Evolutionary conservation across 2,888 invertebrate genomes (phyloP).

Genomic region (Erannis defoliaria): DNA sequence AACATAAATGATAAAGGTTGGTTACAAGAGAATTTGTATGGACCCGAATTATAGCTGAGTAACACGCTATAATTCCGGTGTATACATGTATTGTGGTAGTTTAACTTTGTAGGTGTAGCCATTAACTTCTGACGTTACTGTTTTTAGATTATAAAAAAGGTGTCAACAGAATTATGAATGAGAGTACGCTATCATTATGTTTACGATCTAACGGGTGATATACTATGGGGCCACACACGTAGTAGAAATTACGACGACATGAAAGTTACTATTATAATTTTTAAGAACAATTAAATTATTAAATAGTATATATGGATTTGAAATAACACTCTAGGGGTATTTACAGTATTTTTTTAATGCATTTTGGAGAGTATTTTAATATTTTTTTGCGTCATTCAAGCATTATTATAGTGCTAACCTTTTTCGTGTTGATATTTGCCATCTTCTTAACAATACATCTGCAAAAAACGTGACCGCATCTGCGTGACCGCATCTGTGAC

Average conservation of each 20-base stretch:
- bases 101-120: conserved; percentile 16
- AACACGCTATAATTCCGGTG: conserved; percentile 2
- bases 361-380: too few relatives aligned
- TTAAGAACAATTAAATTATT: conserved; percentile 30
- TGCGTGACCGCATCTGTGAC: too few relatives aligned
- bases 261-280: conserved; percentile 42
- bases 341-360: too few relatives aligned
- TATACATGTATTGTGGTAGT: conserved; percentile 1
- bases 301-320: neutral
- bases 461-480: too few relatives aligned
- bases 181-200: conserved; percentile 21
- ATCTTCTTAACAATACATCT: too few relatives aligned
- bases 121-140: conserved; percentile 20
- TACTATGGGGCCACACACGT: conserved; percentile 14
- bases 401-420: too few relatives aligned
- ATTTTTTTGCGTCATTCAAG: too few relatives aligned
- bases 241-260: conserved; percentile 34
- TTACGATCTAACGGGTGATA: conserved; percentile 20
- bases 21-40: too few relatives aligned
- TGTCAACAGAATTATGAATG: conserved; percentile 35
- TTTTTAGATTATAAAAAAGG: conserved; percentile 20
- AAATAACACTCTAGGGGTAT: too few relatives aligned
- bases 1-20: too few relatives aligned
- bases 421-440: too few relatives aligned
- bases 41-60: too few relatives aligned